A percentile compares a stretch with the other conserved stretches of the same genome.
Conservation (phyloP, 2,113 vertebrate species). For the Aythya baeri region DNA sequence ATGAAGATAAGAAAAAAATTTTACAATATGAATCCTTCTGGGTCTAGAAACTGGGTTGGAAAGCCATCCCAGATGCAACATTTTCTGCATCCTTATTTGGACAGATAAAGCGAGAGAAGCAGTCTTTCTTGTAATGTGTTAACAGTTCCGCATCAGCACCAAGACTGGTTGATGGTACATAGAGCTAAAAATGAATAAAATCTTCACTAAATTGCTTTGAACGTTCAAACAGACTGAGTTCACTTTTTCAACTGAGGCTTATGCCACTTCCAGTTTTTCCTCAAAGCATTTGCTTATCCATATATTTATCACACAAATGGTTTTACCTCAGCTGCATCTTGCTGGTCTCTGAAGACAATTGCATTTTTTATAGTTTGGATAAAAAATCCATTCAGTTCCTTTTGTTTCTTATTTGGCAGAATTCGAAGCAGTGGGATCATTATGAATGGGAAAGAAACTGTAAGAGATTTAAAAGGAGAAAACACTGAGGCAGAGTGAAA, state of each 20-base stretch:
- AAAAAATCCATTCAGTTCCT: conserved; percentile 88
- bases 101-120: background rate
- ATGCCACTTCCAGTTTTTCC: background rate
- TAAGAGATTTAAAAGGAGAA: conserved; percentile 36
- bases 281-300: background rate
- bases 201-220: background rate
- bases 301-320: conserved; percentile 28
- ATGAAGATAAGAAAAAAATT: background rate
- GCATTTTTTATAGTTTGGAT: conserved; percentile 82
- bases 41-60: background rate
- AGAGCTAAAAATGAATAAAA: conserved; percentile 30
- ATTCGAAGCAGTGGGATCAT: conserved; percentile 80
- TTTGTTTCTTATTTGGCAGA: conserved; percentile 84
- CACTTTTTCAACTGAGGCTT: background rate
- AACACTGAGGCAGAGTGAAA: background rate
- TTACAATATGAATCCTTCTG: background rate
- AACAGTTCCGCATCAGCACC: background rate
- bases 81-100: background rate
- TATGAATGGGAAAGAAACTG: conserved; percentile 91
- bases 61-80: background rate
- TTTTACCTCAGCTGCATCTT: conserved; percentile 87
- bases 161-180: background rate
- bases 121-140: background rate
- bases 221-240: background rate
- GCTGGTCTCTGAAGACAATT: conserved; percentile 85